Conservation (phyloP, 1,140 invertebrate species). For the Drosophila sp. region DNA sequence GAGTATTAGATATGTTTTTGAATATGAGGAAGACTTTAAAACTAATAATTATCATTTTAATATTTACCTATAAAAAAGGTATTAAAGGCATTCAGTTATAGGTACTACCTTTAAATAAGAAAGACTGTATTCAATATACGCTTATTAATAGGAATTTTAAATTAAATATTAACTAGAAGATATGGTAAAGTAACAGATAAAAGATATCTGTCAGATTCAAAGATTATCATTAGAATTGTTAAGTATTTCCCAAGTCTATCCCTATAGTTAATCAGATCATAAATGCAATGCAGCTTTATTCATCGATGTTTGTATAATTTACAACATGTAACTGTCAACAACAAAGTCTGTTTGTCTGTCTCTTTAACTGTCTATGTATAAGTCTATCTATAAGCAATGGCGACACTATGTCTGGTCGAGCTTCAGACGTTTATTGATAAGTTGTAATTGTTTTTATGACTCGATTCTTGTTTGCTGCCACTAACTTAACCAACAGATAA, state of each 20-base stretch:
- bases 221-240: too few species aligned
- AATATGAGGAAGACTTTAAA: not conserved
- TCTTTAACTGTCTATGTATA: conserved; percentile 22
- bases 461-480: conserved; percentile 61
- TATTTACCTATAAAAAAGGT: too few species aligned
- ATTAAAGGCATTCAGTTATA: too few species aligned
- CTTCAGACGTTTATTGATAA: conserved; percentile 68
- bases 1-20: too few species aligned
- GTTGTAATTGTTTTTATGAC: conserved; percentile 77
- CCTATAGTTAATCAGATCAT: not conserved
- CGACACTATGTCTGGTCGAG: conserved; percentile 66
- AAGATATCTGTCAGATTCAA: too few species aligned
- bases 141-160: too few species aligned
- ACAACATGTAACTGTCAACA: conserved; percentile 59
- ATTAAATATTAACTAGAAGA: too few species aligned
- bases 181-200: too few species aligned
- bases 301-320: conserved; percentile 73
- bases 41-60: too few species aligned
- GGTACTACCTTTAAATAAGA: too few species aligned
- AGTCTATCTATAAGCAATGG: conserved; percentile 31
- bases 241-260: not conserved
- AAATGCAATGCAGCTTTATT: conserved; percentile 45
- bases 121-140: too few species aligned
- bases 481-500: conserved; percentile 65
- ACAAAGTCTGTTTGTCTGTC: conserved; percentile 2